These are phyloP conservation scores for Entomyzon cyanotis DNA, from an alignment of 2,113 vertebrate species.

Conservation along the genomic window DNA sequence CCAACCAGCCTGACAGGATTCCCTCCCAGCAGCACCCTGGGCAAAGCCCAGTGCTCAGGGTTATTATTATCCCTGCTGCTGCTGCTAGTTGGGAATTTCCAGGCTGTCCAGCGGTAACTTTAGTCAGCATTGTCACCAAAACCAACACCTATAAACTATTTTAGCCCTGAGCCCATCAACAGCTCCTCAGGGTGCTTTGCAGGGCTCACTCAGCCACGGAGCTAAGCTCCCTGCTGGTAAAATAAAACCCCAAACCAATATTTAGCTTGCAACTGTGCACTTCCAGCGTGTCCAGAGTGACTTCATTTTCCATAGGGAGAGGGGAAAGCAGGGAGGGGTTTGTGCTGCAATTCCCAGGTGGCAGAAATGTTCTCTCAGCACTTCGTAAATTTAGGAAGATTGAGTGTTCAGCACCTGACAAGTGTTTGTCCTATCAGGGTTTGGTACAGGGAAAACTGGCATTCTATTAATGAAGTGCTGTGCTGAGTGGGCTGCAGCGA, in stretches of 20 bases:
- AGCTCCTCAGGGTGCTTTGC: constrained; percentile 25
- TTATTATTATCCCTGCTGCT: constrained; percentile 21
- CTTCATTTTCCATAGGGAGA: constrained; percentile 20
- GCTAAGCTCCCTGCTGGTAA: constrained; percentile 22
- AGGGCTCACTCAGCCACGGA: constrained; percentile 21
- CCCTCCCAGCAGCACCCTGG: not conserved
- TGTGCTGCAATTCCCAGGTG: not conserved
- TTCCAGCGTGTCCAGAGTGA: not conserved
- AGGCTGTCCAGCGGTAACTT: not conserved
- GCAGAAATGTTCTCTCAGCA: not conserved
- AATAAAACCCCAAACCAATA: constrained; percentile 42
- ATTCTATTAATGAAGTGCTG: not conserved
- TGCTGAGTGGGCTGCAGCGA: not conserved
- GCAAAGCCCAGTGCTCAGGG: not conserved
- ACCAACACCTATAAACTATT: constrained; percentile 36
- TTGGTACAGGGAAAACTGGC: not conserved
- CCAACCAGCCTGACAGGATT: not conserved
- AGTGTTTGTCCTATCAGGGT: not conserved
- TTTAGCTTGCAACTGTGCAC: not conserved
- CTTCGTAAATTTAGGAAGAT: not conserved
- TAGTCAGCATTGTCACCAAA: constrained; percentile 27
- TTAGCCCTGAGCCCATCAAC: constrained; percentile 5
- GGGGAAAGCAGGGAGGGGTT: not conserved
- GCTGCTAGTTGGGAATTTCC: constrained; percentile 34
- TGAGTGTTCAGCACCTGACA: not conserved